phyloP scores from a whole-genome alignment of 2,797 vertebrate genomes.

The Neosilurus hyrtlii region DNA sequence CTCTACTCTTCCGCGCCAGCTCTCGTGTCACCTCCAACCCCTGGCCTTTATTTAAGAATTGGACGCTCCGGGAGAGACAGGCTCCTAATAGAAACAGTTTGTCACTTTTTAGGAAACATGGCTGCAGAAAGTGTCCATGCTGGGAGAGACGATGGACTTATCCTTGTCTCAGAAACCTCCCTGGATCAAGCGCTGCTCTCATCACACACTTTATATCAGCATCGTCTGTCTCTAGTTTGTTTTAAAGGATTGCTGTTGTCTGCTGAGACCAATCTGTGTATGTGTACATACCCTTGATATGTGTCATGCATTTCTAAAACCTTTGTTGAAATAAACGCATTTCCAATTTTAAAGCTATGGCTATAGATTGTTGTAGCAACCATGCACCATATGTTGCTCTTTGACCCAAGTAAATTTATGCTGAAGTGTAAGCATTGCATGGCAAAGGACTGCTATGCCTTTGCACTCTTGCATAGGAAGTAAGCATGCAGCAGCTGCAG shows the following conservation, averaged over 20 bases:
- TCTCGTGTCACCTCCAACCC: constrained; percentile 49
- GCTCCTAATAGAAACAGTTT: constrained; percentile 48
- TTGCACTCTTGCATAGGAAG: constrained; percentile 37
- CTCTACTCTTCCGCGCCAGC: constrained; percentile 39
- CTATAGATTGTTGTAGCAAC: not conserved
- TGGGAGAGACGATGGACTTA: constrained; percentile 21
- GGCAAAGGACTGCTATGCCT: constrained; percentile 38
- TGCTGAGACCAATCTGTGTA: not conserved
- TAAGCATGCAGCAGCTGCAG: constrained; percentile 33
- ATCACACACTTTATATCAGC: constrained; percentile 1
- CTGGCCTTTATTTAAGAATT: constrained; percentile 55
- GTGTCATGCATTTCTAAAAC: not conserved
- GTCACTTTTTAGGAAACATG: constrained; percentile 44
- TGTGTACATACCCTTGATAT: not conserved
- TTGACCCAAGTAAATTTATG: constrained; percentile 38
- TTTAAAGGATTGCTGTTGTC: not conserved
- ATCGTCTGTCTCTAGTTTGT: constrained; percentile 8
- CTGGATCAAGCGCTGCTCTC: not conserved
- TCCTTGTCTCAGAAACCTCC: constrained; percentile 4
- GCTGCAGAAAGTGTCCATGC: constrained; percentile 7
- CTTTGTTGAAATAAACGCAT: not conserved
- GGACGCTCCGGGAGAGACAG: constrained; percentile 39
- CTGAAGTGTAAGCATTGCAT: constrained; percentile 20
- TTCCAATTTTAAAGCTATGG: not conserved
- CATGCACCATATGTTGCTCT: constrained; percentile 53